These are phyloP conservation scores for Trachymyrmex septentrionalis DNA, from an alignment of 1,140 invertebrate species.

Conservation along the genomic window DNA sequence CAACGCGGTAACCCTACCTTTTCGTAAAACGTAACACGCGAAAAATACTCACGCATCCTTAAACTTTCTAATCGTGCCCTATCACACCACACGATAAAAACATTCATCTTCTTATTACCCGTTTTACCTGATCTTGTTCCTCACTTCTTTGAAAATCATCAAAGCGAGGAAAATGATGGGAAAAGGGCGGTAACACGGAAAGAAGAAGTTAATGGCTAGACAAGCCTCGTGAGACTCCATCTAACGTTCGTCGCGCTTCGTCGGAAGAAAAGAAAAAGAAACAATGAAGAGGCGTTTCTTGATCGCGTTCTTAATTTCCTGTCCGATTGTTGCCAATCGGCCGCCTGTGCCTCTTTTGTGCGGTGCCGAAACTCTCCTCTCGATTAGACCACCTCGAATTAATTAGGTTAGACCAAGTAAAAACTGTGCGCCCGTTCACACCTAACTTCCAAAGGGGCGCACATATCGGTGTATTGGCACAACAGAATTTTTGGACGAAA, in stretches of 20 bases:
- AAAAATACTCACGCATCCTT: constrained; percentile 20
- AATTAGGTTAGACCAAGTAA: constrained; percentile 64
- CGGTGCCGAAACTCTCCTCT: constrained; percentile 43
- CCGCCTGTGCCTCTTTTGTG: constrained; percentile 69
- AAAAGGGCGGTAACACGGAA: constrained; percentile 53
- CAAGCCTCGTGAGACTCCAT: constrained; percentile 46
- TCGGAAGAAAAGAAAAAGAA: constrained; percentile 61
- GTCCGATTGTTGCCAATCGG: constrained; percentile 73
- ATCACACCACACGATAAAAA: constrained; percentile 22
- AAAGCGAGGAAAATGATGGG: constrained; percentile 60
- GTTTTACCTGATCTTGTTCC: not conserved
- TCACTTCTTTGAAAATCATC: constrained; percentile 42
- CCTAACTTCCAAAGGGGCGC: not conserved
- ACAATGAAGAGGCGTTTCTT: constrained; percentile 59
- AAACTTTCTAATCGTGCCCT: constrained; percentile 7
- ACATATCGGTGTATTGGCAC: not conserved
- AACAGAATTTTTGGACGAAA: constrained; percentile 9
- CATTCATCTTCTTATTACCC: constrained; percentile 1
- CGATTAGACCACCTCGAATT: constrained; percentile 52
- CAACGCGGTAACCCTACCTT: not conserved
- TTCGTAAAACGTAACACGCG: not conserved
- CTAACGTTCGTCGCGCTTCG: constrained; percentile 66
- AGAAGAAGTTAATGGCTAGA: constrained; percentile 40
- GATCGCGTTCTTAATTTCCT: constrained; percentile 77
- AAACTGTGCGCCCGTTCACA: constrained; percentile 47